Conservation (phyloP, 2,888 invertebrate species). For the Hypsopygia costalis region DNA sequence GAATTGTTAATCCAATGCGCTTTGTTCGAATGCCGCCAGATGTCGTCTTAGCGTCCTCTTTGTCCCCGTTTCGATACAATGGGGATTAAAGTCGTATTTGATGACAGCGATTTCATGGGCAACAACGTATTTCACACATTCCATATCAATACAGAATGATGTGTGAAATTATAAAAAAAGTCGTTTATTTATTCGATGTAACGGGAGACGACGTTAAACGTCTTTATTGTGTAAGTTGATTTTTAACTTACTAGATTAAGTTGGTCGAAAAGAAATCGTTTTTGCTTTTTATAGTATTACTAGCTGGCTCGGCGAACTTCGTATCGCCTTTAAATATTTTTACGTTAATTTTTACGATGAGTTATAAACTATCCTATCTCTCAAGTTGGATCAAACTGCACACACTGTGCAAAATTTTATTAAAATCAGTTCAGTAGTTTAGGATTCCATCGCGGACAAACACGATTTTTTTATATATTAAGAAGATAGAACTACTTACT, state of each 20-base stretch:
- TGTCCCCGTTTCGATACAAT: slow-evolving; percentile 46
- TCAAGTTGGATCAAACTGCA: no score
- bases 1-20: slow-evolving; percentile 58
- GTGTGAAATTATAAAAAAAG: slow-evolving; percentile 61
- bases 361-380: no score
- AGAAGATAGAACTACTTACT: no score
- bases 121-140: slow-evolving; percentile 31
- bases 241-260: background rate
- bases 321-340: no score
- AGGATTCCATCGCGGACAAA: no score
- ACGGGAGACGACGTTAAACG: slow-evolving; percentile 23
- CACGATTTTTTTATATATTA: no score
- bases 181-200: slow-evolving; percentile 41
- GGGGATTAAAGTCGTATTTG: slow-evolving; percentile 50
- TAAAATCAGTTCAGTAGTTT: no score
- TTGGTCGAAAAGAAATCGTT: no score
- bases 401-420: no score
- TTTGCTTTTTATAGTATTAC: no score
- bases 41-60: slow-evolving; percentile 58
- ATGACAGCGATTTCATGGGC: slow-evolving; percentile 62
- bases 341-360: no score
- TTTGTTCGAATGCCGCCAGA: slow-evolving; percentile 41
- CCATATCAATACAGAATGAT: slow-evolving; percentile 26
- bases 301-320: no score
- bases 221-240: background rate